Conservation (phyloP, 2,113 vertebrate species). For the Otus sunia region DNA sequence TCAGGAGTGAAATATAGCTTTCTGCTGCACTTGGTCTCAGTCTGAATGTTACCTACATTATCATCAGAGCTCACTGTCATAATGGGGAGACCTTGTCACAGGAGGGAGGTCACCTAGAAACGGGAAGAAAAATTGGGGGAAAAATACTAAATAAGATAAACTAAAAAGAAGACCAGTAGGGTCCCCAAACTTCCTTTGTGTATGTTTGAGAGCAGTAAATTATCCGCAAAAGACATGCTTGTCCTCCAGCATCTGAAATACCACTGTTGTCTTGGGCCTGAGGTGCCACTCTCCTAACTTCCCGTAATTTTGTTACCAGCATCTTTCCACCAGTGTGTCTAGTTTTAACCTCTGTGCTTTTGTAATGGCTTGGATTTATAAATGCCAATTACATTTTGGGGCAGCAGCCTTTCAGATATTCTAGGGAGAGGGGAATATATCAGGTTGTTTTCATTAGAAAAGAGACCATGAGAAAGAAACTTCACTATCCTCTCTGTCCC, state of each 20-base stretch:
- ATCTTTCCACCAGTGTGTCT: background rate
- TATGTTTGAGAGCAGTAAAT: constrained; percentile 23
- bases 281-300: background rate
- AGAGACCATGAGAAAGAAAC: background rate
- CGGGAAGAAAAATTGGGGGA: constrained; percentile 50
- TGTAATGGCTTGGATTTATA: background rate
- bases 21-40: constrained; percentile 69
- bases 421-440: background rate
- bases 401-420: background rate
- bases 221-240: background rate
- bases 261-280: background rate
- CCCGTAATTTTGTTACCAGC: background rate
- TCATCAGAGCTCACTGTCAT: constrained; percentile 67
- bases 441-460: background rate
- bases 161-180: background rate
- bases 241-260: constrained; percentile 5
- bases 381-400: background rate
- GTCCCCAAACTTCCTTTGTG: constrained; percentile 42
- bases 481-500: background rate
- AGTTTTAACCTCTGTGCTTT: background rate
- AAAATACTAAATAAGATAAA: constrained; percentile 41
- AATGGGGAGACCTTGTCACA: constrained; percentile 70
- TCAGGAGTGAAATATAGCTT: constrained; percentile 73
- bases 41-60: constrained; percentile 72
- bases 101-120: constrained; percentile 67